Conservation (phyloP, 1,140 invertebrate genomes). For the Lutraria rhynchaena region DNA sequence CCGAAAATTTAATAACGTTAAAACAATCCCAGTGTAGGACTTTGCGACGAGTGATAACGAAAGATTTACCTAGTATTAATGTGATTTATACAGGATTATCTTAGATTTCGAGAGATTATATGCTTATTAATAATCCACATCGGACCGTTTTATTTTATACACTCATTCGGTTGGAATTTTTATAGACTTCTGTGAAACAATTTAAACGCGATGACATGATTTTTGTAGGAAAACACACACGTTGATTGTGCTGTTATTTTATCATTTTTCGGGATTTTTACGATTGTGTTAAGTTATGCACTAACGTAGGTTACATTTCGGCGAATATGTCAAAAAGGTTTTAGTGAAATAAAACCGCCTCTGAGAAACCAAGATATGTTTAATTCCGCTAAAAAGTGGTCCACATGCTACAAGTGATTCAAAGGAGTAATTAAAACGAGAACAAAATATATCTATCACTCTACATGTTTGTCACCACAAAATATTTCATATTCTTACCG, state of each 20-base stretch:
- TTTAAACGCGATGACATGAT: slow-evolving; percentile 16
- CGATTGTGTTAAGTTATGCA: neutral
- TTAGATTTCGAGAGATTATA: slow-evolving; percentile 52
- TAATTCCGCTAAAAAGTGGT: no score
- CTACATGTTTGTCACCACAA: no score
- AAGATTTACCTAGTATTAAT: slow-evolving; percentile 53
- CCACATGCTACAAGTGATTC: no score
- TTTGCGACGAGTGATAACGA: slow-evolving; percentile 47
- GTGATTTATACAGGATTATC: slow-evolving; percentile 61
- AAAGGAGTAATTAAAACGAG: no score
- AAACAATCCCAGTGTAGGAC: slow-evolving; percentile 51
- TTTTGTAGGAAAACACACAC: neutral
- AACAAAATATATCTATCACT: no score
- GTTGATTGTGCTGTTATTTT: neutral
- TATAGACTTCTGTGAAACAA: slow-evolving; percentile 48
- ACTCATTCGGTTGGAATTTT: slow-evolving; percentile 57
- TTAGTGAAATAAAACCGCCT: no score
- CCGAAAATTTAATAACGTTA: slow-evolving; percentile 58
- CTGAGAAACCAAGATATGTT: no score
- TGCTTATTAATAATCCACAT: slow-evolving; percentile 59
- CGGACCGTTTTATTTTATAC: slow-evolving; percentile 59
- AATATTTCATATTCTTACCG: no score
- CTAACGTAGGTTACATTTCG: no score
- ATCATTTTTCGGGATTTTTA: neutral
- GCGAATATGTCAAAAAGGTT: no score